phyloP scores from a whole-genome alignment of 2,888 invertebrate species.

The Pseudeuparius sepicola region DNA sequence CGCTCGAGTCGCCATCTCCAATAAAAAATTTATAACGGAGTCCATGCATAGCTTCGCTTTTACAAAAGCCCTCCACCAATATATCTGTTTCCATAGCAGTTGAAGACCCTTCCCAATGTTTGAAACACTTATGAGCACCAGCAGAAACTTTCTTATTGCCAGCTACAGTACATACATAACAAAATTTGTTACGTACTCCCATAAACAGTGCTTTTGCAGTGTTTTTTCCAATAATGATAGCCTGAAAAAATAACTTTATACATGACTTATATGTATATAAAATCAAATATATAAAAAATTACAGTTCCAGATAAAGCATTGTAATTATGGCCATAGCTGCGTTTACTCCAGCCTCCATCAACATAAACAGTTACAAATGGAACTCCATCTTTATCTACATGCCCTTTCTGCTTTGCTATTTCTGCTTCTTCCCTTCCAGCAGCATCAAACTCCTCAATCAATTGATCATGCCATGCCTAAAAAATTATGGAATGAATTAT shows the following conservation, averaged over 20 bases:
- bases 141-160: too few species aligned
- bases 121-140: conserved; percentile 16
- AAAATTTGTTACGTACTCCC: conserved; percentile 23
- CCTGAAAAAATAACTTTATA: too few species aligned
- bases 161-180: conserved; percentile 16
- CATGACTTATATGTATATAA: too few species aligned
- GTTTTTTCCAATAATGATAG: conserved; percentile 18
- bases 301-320: conserved; percentile 23
- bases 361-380: conserved; percentile 20
- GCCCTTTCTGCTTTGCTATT: not conserved
- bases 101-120: conserved; percentile 20
- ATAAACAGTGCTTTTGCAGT: conserved; percentile 20
- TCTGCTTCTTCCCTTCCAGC: conserved; percentile 5
- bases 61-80: conserved; percentile 19
- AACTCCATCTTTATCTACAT: conserved; percentile 1
- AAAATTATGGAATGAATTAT: too few species aligned
- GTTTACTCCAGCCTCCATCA: conserved; percentile 25
- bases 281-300: too few species aligned
- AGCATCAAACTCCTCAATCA: too few species aligned
- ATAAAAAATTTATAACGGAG: conserved; percentile 17
- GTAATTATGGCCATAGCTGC: conserved; percentile 22
- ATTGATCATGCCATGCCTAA: too few species aligned
- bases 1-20: conserved; percentile 22
- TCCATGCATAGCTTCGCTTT: conserved; percentile 19
- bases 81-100: conserved; percentile 22